Evolutionary conservation across 2,797 vertebrate genomes (phyloP).

Genomic region (Halcyon leucocephala): DNA sequence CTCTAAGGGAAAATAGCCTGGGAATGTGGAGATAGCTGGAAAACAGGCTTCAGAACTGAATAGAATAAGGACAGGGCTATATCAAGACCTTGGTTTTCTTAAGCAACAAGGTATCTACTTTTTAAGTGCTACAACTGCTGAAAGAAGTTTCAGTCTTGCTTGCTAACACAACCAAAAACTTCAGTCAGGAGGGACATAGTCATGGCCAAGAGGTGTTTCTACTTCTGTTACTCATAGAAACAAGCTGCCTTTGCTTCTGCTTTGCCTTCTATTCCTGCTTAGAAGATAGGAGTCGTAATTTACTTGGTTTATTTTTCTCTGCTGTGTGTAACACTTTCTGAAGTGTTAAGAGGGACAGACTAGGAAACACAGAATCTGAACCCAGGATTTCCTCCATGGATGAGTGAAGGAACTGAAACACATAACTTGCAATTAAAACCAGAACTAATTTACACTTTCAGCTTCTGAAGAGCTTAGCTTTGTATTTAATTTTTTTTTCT

Average conservation of each 20-base stretch:
- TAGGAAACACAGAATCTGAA: neutral
- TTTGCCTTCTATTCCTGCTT: neutral
- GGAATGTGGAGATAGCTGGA: neutral
- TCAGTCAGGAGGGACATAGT: neutral
- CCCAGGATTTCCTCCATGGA: neutral
- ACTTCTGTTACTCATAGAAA: neutral
- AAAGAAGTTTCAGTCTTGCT: neutral
- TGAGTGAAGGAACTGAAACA: neutral
- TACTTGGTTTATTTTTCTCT: neutral
- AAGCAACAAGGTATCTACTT: neutral
- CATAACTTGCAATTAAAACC: neutral
- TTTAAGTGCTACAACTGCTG: neutral
- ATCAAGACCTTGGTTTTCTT: neutral
- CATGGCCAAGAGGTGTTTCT: neutral
- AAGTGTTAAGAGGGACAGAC: neutral
- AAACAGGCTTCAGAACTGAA: neutral
- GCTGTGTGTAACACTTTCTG: neutral
- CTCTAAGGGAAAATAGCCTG: rapidly evolving
- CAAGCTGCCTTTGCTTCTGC: neutral
- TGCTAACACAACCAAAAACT: neutral
- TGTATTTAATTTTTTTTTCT: neutral
- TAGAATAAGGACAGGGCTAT: neutral
- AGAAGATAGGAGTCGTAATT: neutral
- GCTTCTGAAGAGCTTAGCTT: neutral
- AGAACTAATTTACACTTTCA: neutral